Percentiles rank a stretch among this genome's conserved stretches.
phyloP scores from a whole-genome alignment of 2,113 vertebrate genomes.

The Lagopus leucura region DNA sequence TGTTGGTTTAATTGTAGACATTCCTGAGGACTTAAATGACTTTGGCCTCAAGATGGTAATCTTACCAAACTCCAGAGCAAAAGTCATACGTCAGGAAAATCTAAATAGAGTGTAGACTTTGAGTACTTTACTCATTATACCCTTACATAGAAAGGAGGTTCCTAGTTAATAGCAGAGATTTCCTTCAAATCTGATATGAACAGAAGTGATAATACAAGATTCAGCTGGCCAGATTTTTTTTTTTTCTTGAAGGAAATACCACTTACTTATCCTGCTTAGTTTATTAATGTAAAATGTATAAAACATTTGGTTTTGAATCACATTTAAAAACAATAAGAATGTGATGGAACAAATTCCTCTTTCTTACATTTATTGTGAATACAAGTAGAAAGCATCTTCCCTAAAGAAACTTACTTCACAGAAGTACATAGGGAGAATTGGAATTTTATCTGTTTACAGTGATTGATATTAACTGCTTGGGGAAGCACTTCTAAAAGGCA shows the following conservation, averaged over 20 bases:
- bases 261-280: background rate
- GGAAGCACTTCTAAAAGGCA: background rate
- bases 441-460: background rate
- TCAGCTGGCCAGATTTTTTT: background rate
- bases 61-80: constrained; percentile 58
- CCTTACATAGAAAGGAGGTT: constrained; percentile 48
- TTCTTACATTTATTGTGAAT: background rate
- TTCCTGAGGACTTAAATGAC: constrained; percentile 48
- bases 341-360: background rate
- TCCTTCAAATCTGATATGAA: background rate
- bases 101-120: constrained; percentile 52
- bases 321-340: background rate
- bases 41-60: constrained; percentile 57
- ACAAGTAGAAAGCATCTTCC: background rate
- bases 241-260: background rate
- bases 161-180: constrained; percentile 29
- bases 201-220: background rate
- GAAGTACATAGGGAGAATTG: background rate
- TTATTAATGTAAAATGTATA: background rate
- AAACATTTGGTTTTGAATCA: background rate
- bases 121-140: constrained; percentile 56
- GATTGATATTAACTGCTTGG: constrained; percentile 2
- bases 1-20: constrained; percentile 34
- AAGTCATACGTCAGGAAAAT: constrained; percentile 59
- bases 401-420: background rate